These are phyloP conservation scores for Osmoderma eremita DNA, from an alignment of 2,888 invertebrate species.

Conservation along the genomic window DNA sequence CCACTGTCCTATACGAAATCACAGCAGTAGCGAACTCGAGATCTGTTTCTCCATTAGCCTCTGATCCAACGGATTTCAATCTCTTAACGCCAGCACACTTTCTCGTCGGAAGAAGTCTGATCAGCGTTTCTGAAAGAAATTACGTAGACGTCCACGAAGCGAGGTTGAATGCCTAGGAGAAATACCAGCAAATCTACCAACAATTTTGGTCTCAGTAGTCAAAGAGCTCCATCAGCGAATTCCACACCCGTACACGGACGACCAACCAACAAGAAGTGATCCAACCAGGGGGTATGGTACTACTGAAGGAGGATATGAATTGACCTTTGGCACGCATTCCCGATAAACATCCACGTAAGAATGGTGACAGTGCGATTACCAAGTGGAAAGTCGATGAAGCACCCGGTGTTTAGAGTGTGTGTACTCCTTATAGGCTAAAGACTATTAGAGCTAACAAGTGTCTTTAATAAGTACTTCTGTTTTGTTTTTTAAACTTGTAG, in stretches of 20 bases:
- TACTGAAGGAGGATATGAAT: too few species aligned
- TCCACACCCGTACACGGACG: constrained; percentile 39
- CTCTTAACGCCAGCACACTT: constrained; percentile 48
- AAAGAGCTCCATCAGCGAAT: constrained; percentile 33
- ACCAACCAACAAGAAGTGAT: too few species aligned
- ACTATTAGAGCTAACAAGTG: too few species aligned
- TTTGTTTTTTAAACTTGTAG: too few species aligned
- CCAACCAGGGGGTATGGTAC: too few species aligned
- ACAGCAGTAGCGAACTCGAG: constrained; percentile 53
- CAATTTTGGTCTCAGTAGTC: constrained; percentile 44
- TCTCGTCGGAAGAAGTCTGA: constrained; percentile 45
- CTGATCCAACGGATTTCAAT: constrained; percentile 47
- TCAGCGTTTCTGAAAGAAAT: constrained; percentile 45
- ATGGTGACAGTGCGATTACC: too few species aligned
- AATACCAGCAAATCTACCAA: constrained; percentile 43
- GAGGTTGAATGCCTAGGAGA: constrained; percentile 46
- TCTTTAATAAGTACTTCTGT: too few species aligned
- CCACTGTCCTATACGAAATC: constrained; percentile 51
- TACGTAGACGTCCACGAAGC: constrained; percentile 33
- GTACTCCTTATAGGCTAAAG: too few species aligned
- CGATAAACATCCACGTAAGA: too few species aligned
- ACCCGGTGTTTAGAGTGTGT: too few species aligned
- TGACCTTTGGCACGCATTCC: too few species aligned
- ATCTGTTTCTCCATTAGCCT: constrained; percentile 49
- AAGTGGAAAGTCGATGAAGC: too few species aligned